Evolutionary conservation across 2,888 invertebrate species (phyloP), one percentile per base, ranked within the genome.

Genomic region (Dromius quadrimaculatus): DNA sequence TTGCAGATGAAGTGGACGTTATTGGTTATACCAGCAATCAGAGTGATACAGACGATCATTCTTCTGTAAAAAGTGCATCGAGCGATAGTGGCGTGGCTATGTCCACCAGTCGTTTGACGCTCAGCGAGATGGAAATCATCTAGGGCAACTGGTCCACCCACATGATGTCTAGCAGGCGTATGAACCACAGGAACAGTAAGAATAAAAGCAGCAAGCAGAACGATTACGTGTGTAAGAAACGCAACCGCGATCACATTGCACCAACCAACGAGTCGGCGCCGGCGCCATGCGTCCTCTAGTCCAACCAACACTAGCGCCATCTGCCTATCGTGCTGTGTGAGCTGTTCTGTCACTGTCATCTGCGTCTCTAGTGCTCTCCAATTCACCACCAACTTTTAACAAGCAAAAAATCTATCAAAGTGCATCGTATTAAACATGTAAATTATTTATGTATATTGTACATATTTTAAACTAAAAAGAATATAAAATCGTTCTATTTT

Each of bases 11-110:
- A 83, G 92, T 93, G 79, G 93, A 93, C 84, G 92, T 93, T 79
- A 90, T 92, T 78, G 93, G 93, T 71, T 93, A 93, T 85, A 92
- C 91, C 81, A 91, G 91, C 81, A 92, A 91, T 85, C 92, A 92
- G 83, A 92, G 90, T 81, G 91, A 92, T 83, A 90, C 91, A 76
- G 93, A 93, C 84, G 93, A 93, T 82, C 89, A 92, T 80, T 89
- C 90, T 83, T 92, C 92, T 74, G 89, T 89, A 70, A 90, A 90
- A 83, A 91, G 91, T 82, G 82, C 84, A 73, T 88, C 88, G 78
- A 89, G 89, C 79, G 90, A 90, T 84, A 91, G 92, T 79, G 92
- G 91, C 77, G 90, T 89, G 80, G 87, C 87, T 78, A 87, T 88
- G 86, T 88, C 87, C 79, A 88, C 88, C 78, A 87, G 87, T 79